Base-by-base conservation (phyloP, 35 echinoderm and acorn worm genomes). In the Strongylocentrotus purpuratus region DNA sequence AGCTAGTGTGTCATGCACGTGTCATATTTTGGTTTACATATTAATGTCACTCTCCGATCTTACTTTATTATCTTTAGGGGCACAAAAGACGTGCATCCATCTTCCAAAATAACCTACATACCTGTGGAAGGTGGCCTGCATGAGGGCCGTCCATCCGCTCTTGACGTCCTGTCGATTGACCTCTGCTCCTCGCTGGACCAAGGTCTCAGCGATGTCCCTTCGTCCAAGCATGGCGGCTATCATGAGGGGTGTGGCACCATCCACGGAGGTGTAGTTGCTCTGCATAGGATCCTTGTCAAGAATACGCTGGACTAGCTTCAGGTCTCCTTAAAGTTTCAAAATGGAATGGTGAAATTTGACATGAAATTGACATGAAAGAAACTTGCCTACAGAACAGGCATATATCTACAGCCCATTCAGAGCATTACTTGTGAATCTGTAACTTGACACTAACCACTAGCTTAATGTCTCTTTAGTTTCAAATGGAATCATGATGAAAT, bases 41-140 rank as follows among this genome's bases (percentile, higher is more conserved):
- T 15, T 2, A 10, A 11, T 55, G 7, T 0, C 50, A 10, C 50
- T 55, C 15, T 55, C 15, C 50, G 2, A 55, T 55, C 50, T 15
- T 55, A 55, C 50, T 55, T 55, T 12, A 2, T 55, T 55, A 55
- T 88, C 18, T 88, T 46, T 88, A 41, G 3, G 32, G 87, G 87
- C 41, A 46, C 48, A 22, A 11, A 46, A 46, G 22, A 94, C 0
- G 2, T 0, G 25, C 0, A 9, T 55, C 50, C 50, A 55, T 11
- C 50, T 14, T 55, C 9, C 10, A 55, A 55, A 10, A 9, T 14
- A 9, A 55, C 85, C 85, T 55, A 20, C 17, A 15, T 96, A 99
- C 98, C 98, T 97, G 86, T 97, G 97, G 55, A 97, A 99, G 9
- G 98, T 99, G 12, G 97, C 98, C 65, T 99, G 97, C 97, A 97